A percentile compares a stretch with the other conserved stretches of the same genome.
These are phyloP conservation scores for Exephanes ischioxanthus DNA, from an alignment of 2,888 invertebrate species.

Conservation along the genomic window DNA sequence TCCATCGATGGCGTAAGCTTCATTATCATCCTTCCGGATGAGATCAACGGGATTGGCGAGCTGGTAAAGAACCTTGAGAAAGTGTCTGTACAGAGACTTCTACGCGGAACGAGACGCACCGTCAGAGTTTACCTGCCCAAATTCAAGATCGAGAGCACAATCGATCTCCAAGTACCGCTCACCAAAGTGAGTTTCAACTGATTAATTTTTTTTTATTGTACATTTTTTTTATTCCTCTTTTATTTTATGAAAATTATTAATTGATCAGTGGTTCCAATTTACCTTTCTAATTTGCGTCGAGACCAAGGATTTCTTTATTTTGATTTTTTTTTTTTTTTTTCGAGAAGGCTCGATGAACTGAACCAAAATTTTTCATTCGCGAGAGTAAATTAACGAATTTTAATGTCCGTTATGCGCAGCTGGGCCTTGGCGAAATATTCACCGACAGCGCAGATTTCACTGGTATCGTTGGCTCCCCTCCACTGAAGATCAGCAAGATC, in stretches of 20 bases:
- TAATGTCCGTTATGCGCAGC: conserved; percentile 84
- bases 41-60: conserved; percentile 88
- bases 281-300: neutral
- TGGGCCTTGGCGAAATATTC: conserved; percentile 91
- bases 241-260: neutral
- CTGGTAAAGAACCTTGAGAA: conserved; percentile 88
- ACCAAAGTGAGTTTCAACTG: conserved; percentile 86
- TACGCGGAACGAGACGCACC: conserved; percentile 84
- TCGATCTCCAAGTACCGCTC: conserved; percentile 88
- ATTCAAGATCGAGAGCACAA: conserved; percentile 92
- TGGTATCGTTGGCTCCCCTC: conserved; percentile 87
- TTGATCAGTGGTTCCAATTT: neutral
- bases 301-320: neutral
- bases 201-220: neutral
- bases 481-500: conserved; percentile 89
- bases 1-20: conserved; percentile 90
- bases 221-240: neutral
- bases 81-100: conserved; percentile 86
- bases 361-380: neutral
- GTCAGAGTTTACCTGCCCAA: conserved; percentile 91
- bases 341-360: neutral
- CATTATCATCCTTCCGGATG: conserved; percentile 91
- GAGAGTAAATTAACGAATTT: neutral
- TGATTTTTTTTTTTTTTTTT: too few relatives aligned
- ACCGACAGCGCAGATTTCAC: conserved; percentile 87